These are phyloP conservation scores for Psittacula cyanocephala DNA, from an alignment of 2,113 vertebrate genomes.

Conservation along the genomic window DNA sequence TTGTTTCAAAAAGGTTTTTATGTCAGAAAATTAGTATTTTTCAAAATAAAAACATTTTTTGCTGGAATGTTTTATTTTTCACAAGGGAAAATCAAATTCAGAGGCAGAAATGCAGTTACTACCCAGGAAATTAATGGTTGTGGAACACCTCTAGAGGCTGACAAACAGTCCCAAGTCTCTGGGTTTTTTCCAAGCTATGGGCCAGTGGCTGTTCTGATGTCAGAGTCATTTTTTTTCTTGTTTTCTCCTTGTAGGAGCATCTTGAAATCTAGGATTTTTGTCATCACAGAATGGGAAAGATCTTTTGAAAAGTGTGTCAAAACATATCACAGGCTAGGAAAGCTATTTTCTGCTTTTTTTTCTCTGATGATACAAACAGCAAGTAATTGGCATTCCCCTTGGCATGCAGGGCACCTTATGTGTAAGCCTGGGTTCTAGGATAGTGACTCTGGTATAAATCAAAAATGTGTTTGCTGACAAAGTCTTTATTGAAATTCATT, in stretches of 20 bases:
- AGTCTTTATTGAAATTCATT: background rate
- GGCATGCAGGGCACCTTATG: background rate
- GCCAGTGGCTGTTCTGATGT: background rate
- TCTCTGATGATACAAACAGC: background rate
- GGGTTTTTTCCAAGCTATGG: background rate
- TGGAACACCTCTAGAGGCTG: background rate
- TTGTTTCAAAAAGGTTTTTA: background rate
- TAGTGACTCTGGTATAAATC: background rate
- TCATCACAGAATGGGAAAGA: background rate
- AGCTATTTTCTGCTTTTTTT: background rate
- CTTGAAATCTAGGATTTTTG: background rate
- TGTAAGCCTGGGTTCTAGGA: background rate
- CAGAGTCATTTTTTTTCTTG: background rate
- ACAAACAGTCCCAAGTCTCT: background rate
- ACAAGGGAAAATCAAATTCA: background rate
- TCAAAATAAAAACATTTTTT: background rate
- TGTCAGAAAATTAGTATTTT: background rate
- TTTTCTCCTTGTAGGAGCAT: background rate
- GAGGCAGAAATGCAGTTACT: background rate
- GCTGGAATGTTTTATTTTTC: background rate
- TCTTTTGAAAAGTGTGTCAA: background rate
- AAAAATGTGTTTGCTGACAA: background rate
- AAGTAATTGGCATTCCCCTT: background rate
- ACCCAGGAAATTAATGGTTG: background rate
- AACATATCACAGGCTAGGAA: background rate